Conservation (phyloP, 2,113 vertebrate genomes). For the Panthera uncia region DNA sequence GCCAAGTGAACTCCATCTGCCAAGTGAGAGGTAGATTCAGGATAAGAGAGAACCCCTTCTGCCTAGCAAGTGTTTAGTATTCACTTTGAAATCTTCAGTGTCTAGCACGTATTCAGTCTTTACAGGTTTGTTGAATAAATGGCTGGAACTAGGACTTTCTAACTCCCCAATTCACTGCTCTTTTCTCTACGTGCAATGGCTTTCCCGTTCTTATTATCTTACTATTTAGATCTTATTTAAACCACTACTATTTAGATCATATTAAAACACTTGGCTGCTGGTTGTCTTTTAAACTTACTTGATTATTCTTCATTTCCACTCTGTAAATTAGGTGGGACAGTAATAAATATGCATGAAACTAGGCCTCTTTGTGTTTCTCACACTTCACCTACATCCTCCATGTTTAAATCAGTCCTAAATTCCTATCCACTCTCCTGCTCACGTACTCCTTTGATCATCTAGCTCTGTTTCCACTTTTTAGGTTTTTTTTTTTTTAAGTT, state of each 20-base stretch:
- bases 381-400: not conserved
- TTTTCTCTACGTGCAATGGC: not conserved
- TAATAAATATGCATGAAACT: conserved; percentile 1
- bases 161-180: not conserved
- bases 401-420: not conserved
- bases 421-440: not conserved
- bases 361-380: not conserved
- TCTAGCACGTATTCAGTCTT: not conserved
- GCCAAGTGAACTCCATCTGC: not conserved
- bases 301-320: not conserved
- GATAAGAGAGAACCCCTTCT: not conserved
- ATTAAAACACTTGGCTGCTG: not conserved
- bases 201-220: not conserved
- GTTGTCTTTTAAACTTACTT: not conserved
- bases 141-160: not conserved
- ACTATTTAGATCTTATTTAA: not conserved
- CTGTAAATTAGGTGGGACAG: not conserved
- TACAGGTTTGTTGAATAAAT: not conserved
- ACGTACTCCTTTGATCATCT: not conserved
- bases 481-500: too few relatives aligned
- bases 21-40: not conserved
- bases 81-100: not conserved
- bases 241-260: not conserved
- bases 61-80: not conserved
- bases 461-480: not conserved